phyloP scores from a whole-genome alignment of 2,113 vertebrate genomes.

The Oreotrochilus melanogaster region DNA sequence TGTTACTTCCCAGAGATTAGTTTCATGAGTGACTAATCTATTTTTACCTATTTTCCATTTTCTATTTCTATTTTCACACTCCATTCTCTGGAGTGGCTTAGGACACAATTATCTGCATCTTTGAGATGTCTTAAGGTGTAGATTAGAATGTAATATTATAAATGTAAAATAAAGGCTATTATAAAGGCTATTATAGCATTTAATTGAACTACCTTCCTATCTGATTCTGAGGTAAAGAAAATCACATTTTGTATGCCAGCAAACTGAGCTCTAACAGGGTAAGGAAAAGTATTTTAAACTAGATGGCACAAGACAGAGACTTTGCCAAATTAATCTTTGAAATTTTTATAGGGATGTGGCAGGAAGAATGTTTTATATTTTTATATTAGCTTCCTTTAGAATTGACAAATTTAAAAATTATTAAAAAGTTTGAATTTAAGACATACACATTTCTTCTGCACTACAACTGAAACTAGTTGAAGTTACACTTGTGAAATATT shows the following conservation, averaged over 20 bases:
- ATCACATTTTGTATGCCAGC: not conserved
- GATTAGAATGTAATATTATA: too few relatives aligned
- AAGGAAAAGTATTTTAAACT: not conserved
- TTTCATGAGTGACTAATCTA: too few relatives aligned
- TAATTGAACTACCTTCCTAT: too few relatives aligned
- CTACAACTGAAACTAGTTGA: not conserved
- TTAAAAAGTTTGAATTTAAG: not conserved
- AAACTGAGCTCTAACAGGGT: not conserved
- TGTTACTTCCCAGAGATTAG: too few relatives aligned
- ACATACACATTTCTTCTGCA: not conserved
- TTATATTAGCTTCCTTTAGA: not conserved
- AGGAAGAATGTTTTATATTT: not conserved
- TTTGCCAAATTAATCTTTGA: not conserved
- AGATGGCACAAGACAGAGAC: not conserved
- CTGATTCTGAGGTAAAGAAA: not conserved
- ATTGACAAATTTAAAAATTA: not conserved
- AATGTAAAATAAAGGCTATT: too few relatives aligned
- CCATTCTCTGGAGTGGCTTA: too few relatives aligned
- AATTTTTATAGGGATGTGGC: accelerated
- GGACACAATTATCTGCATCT: too few relatives aligned
- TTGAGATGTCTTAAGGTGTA: too few relatives aligned
- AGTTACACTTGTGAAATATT: not conserved
- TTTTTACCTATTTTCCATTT: too few relatives aligned
- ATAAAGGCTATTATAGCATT: too few relatives aligned
- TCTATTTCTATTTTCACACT: too few relatives aligned